phyloP scores from a whole-genome alignment of 2,888 invertebrate species.

The Melinaea marsaeus region DNA sequence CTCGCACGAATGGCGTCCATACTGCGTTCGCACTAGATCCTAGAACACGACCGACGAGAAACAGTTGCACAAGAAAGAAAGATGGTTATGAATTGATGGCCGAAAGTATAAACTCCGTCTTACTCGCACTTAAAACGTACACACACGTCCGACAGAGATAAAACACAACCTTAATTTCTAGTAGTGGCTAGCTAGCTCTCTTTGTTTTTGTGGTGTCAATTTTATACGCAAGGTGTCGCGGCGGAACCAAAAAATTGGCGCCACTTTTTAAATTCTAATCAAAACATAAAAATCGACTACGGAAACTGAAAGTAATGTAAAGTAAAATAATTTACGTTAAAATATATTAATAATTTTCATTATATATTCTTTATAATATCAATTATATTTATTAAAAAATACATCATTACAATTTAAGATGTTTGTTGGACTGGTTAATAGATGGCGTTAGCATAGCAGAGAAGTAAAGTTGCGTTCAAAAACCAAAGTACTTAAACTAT shows the following conservation, averaged over 20 bases:
- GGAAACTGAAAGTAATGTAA: background rate
- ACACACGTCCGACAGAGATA: conserved; percentile 57
- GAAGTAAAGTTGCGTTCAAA: too few relatives aligned
- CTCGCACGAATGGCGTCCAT: conserved; percentile 77
- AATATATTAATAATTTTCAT: too few relatives aligned
- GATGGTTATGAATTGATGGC: conserved; percentile 73
- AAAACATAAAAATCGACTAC: background rate
- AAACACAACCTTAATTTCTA: conserved; percentile 72
- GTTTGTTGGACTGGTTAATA: too few relatives aligned
- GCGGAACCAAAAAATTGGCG: conserved; percentile 31
- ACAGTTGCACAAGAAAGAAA: conserved; percentile 78
- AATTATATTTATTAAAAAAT: too few relatives aligned
- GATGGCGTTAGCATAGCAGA: too few relatives aligned
- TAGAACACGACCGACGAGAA: conserved; percentile 75
- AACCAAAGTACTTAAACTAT: too few relatives aligned
- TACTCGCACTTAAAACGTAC: conserved; percentile 46
- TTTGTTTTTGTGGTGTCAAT: conserved; percentile 63
- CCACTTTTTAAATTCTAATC: conserved; percentile 32
- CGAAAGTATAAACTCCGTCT: conserved; percentile 63
- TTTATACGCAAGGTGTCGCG: conserved; percentile 56
- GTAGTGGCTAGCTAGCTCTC: conserved; percentile 69
- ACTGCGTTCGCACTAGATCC: conserved; percentile 73
- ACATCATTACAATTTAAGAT: too few relatives aligned
- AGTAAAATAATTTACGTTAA: background rate
- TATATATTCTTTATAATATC: too few relatives aligned